Percentiles rank a stretch among this genome's conserved stretches.
phyloP scores from a whole-genome alignment of 2,113 vertebrate species.

The Plecturocebus donacophilus region DNA sequence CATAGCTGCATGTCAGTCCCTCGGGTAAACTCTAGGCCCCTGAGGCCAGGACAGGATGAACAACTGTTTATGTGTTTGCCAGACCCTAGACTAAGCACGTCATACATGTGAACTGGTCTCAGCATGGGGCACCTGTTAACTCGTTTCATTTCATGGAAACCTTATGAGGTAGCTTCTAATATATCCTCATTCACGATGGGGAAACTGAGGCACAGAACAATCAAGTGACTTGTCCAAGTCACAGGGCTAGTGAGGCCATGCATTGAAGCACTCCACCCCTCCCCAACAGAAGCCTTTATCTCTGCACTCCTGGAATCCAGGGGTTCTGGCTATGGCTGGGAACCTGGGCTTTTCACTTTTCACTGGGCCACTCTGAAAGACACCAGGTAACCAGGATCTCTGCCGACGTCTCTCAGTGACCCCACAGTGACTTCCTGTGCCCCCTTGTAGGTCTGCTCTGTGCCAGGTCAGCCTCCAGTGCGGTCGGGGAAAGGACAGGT shows the following conservation, averaged over 20 bases:
- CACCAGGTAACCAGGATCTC: neutral
- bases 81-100: neutral
- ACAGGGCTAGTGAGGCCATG: neutral
- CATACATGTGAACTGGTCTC: too few relatives aligned
- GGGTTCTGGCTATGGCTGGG: neutral
- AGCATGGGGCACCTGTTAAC: too few relatives aligned
- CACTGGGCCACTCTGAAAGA: neutral
- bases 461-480: too few relatives aligned
- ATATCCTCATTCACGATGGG: neutral
- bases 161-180: neutral
- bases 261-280: fast-evolving
- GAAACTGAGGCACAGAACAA: neutral
- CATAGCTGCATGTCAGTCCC: too few relatives aligned
- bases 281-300: neutral
- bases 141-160: neutral
- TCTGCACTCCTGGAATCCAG: neutral
- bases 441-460: neutral
- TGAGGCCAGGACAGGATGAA: neutral
- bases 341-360: neutral
- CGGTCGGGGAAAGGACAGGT: too few relatives aligned
- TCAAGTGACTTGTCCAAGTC: neutral
- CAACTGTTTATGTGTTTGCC: neutral
- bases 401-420: neutral
- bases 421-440: neutral
- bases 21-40: neutral